Base-by-base conservation (phyloP, 2,888 invertebrate species). In the Pammene fasciana region DNA sequence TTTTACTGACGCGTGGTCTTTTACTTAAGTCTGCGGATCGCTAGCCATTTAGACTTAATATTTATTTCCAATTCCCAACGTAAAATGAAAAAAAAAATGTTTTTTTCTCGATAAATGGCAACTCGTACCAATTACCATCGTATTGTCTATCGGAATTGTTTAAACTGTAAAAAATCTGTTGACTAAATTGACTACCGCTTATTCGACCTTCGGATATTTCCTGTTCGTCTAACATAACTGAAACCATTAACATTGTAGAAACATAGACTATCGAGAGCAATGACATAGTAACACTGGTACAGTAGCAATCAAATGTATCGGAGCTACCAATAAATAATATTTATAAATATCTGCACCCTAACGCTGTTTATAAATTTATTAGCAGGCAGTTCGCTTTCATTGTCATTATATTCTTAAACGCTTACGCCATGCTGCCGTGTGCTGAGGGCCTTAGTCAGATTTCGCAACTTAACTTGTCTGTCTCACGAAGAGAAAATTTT, bases 151-250 rank as follows among this genome's bases (percentile, higher is more conserved):
- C 46, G 60, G 41, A 34, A 62, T 65, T 52, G 43, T 34, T 7
- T 54, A 14, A 56, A 62, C 45, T 56, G 41, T 43, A 67, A 79
- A 82, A 81, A 82, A 75, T 68, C 75, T 79, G 82, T 82, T 79
- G 77, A 75, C 73, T 74, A 76, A 78, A 77, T 77, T 75, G 75
- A 71, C 74, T 71, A 65, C 48, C 68, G 72, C 67, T 55, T 59
- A 50, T 50, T 43, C 73, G 80, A 73, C 85, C 84, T 86, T 84
- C 80, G 61, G 16, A 64, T 73, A 76, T 75, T 86, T 85, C 86
- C 85, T 79, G 78, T 73, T 70, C 71, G 45, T 70, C 70, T 73
- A 81, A 78, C 79, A 79, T 74, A 70, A 74, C 71, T 77, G 76
- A 68, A 14, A 52, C 76, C 74, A 75, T 75, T 76, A 78, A 68